Evolutionary conservation across 2,113 vertebrate species (phyloP), one percentile per base, ranked within the genome.

Genomic region (Echinops telfairi): DNA sequence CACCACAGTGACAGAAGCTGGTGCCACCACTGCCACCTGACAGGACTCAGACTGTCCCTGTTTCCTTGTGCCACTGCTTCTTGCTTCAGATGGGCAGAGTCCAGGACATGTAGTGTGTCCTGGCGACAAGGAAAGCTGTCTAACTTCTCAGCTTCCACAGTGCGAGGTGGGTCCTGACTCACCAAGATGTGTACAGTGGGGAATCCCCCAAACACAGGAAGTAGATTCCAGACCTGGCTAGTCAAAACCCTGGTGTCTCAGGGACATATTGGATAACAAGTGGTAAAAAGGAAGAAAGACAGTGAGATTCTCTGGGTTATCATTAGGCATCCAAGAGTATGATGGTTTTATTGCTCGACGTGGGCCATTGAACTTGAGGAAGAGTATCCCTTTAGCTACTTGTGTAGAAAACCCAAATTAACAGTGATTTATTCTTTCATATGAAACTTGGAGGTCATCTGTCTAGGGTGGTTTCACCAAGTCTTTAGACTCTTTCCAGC

Each of bases 391-490:
- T 58, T 87, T 76, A 94, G 77, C 73, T 78, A 36, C 17, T 27
- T 64, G 70, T 31, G 57, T 23, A 53, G n/a, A 89, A 87, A 78
- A 78, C 19, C 29, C 33, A 62, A 89, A 88, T 81, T 40, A 75
- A 36, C 7, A 11, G 23, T 75, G 88, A 84, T 77, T 92, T 93
- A 79, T 90, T 91, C 85, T 88, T 60, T 93, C 82, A 62, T 12
- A n/a, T 91, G 17, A 88, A 47, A 60, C n/a, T 60, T 15, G 62
- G 78, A 77, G 31, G 68, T 89, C 75, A 40, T 66, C 23, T 66
- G 6, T 83, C 27, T 17, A 73, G 81, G 64, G 15, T 47, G 71
- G 3, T 89, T 91, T 57, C 38, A 71, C 43, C 27, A 12, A 64
- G 43, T 89, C 60, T 33, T 8, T 0, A 9, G 33, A 16, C 43